These are phyloP conservation scores for Oryzias dopingdopingensis DNA, from an alignment of 2,797 vertebrate genomes.

Conservation along the genomic window DNA sequence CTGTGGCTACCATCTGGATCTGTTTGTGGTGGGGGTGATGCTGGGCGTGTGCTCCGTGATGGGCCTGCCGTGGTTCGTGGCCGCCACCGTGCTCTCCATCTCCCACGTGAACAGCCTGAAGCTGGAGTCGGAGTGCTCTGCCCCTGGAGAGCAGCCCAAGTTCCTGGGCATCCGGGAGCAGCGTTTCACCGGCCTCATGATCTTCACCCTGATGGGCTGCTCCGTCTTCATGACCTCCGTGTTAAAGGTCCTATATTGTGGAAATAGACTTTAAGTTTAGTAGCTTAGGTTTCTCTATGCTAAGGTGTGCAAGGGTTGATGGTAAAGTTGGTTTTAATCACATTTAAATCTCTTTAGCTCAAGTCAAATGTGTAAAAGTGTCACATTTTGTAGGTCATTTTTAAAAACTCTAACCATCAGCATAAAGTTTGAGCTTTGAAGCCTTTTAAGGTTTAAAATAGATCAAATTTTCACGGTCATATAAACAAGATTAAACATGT, in stretches of 20 bases:
- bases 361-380: too few species aligned
- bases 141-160: constrained; percentile 97
- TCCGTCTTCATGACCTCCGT: constrained; percentile 98
- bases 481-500: too few species aligned
- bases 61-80: constrained; percentile 98
- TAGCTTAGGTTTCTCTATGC: too few species aligned
- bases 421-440: too few species aligned
- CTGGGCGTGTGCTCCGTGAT: constrained; percentile 96
- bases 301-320: too few species aligned
- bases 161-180: constrained; percentile 97
- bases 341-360: too few species aligned
- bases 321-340: too few species aligned
- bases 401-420: too few species aligned
- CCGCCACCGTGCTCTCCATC: constrained; percentile 98
- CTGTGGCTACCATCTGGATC: constrained; percentile 96
- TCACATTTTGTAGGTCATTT: too few species aligned
- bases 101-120: constrained; percentile 98
- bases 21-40: constrained; percentile 96
- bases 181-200: constrained; percentile 97
- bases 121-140: constrained; percentile 96
- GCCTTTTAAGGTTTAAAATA: too few species aligned
- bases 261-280: too few species aligned
- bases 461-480: too few species aligned
- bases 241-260: constrained; percentile 82
- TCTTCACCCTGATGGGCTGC: constrained; percentile 97